A percentile compares a stretch with the other conserved stretches of the same genome.
Conservation (phyloP, 2,888 invertebrate genomes). For the Julus scanicus region DNA sequence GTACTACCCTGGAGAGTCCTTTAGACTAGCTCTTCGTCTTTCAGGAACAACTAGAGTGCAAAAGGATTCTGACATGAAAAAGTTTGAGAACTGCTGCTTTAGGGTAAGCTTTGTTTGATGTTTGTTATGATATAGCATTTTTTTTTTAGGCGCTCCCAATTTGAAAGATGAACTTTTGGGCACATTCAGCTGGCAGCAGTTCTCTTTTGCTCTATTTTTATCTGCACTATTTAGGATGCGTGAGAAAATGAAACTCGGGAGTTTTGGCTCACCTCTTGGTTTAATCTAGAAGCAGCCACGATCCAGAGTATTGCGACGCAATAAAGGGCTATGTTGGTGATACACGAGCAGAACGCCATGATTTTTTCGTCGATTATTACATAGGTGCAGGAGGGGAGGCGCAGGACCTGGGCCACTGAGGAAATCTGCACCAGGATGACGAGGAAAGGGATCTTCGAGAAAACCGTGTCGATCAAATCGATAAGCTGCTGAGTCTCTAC, state of each 20-base stretch:
- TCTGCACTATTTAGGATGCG: not conserved
- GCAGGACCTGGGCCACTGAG: conserved; percentile 41
- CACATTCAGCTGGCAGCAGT: not conserved
- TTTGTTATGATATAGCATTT: not conserved
- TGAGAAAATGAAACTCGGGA: not conserved
- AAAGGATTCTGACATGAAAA: no score
- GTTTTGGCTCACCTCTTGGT: conserved; percentile 46
- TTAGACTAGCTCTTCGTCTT: no score
- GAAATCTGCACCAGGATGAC: conserved; percentile 47
- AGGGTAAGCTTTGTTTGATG: not conserved
- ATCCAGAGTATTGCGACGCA: conserved; percentile 30
- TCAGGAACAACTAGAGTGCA: no score
- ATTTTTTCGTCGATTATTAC: conserved; percentile 43
- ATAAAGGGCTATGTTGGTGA: conserved; percentile 47
- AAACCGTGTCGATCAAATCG: conserved; percentile 38
- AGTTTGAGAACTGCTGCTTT: not conserved
- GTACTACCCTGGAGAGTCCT: no score
- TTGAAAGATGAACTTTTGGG: not conserved
- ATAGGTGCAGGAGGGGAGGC: conserved; percentile 49
- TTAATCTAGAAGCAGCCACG: conserved; percentile 42
- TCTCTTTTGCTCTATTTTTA: not conserved
- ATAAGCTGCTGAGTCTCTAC: conserved; percentile 34
- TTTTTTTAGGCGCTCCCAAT: not conserved
- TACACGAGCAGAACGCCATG: not conserved
- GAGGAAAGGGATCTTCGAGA: conserved; percentile 47